Evolutionary conservation across 2,888 invertebrate genomes (phyloP), one percentile per base, ranked within the genome.

Genomic region (Mythimna loreyi): DNA sequence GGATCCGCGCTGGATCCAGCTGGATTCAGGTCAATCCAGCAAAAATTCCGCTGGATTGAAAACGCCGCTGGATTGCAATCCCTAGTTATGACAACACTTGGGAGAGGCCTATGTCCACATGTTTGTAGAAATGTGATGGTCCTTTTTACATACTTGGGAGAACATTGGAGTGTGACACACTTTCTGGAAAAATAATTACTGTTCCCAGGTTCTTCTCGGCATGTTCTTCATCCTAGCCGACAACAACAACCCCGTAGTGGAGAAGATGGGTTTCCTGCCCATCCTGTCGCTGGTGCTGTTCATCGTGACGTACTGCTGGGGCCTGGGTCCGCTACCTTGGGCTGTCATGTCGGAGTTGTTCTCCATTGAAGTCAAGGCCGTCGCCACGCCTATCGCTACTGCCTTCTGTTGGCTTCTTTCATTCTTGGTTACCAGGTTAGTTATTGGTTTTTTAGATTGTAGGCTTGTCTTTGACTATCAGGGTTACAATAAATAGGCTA

Each of bases 281-380:
- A 96, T 98, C 13, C 88, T 97, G 8, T 97, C 97, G 0, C 91
- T 98, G 59, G 96, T 98, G 0, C 84, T 97, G n/a, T 98, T 97
- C 93, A 98, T 98, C 69, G 93, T 97, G 58, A 97, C 97, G 0
- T 98, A 98, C 93, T 97, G 98, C 91, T 94, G 97, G 85, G 98
- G 97, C 0, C 97, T 97, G 72, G 98, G 99, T 1, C 97, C 98
- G 0, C 90, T 98, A 36, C 98, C 98, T 0, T 98, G 98, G 98
- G 97, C 98, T 0, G 97, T 98, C 40, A 97, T 98, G 96, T 97
- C 97, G 0, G 98, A 98, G 90, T 96, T 98, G 91, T 97, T 99
- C 90, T 97, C 98, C 30, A 94, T 97, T 0, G 97, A 98, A 81
- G 97, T 98, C 1, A 98, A 98, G 91, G 97, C 97, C 0, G 94